Percentiles rank a stretch among this genome's conserved stretches.
Evolutionary conservation across 1,140 invertebrate species (phyloP).

Genomic region (Magallana angulata): DNA sequence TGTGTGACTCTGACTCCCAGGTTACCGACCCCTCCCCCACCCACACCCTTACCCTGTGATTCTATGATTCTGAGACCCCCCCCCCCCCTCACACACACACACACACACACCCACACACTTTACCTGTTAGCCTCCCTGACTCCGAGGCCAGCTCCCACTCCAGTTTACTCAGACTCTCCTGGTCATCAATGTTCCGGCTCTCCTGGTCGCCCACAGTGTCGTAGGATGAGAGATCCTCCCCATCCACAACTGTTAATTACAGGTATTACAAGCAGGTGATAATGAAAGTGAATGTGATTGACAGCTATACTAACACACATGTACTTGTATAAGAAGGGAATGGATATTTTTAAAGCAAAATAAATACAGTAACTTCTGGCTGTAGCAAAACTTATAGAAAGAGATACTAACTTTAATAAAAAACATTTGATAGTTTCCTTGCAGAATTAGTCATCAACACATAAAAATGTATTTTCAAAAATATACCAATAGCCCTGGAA

Average conservation of each 20-base stretch:
- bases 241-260: slow-evolving; percentile 65
- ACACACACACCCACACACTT: neutral
- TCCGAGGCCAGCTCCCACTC: slow-evolving; percentile 75
- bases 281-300: too few species aligned
- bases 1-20: too few species aligned
- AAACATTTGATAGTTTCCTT: neutral
- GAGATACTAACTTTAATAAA: neutral
- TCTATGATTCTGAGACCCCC: neutral
- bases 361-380: too few species aligned
- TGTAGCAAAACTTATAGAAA: too few species aligned
- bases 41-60: neutral
- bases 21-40: too few species aligned
- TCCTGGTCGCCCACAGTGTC: slow-evolving; percentile 57
- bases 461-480: neutral
- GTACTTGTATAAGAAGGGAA: too few species aligned
- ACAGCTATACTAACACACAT: too few species aligned
- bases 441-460: too few species aligned
- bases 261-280: too few species aligned
- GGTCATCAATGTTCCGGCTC: slow-evolving; percentile 62
- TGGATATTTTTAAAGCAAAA: too few species aligned
- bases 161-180: slow-evolving; percentile 65
- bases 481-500: slow-evolving; percentile 62
- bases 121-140: slow-evolving; percentile 71
- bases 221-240: slow-evolving; percentile 69
- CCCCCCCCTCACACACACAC: neutral